Conservation (phyloP, 2,888 invertebrate genomes). For the Endotricha flammealis region DNA sequence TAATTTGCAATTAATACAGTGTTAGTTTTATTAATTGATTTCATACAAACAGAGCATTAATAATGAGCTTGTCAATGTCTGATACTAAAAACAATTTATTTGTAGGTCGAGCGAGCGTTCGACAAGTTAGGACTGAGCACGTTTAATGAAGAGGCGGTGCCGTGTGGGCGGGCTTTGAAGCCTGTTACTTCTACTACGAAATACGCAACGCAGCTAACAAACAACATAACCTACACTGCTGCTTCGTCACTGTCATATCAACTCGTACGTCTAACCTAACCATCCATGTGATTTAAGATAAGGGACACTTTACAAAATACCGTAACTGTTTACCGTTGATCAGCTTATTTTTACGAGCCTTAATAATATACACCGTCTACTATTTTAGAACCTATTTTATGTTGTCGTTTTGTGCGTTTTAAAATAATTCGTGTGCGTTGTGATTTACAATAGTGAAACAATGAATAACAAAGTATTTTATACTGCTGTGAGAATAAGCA, state of each 20-base stretch:
- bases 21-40: no score
- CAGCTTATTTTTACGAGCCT: constrained; percentile 41
- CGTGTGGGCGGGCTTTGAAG: constrained; percentile 61
- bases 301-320: constrained; percentile 23
- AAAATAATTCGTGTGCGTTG: constrained; percentile 1
- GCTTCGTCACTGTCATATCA: constrained; percentile 27
- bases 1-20: no score
- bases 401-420: constrained; percentile 21
- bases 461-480: no score
- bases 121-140: constrained; percentile 45
- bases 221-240: constrained; percentile 47
- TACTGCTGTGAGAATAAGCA: no score
- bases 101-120: constrained; percentile 43
- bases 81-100: constrained; percentile 42
- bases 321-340: constrained; percentile 39
- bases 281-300: constrained; percentile 39
- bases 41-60: constrained; percentile 24
- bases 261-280: constrained; percentile 27
- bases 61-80: constrained; percentile 24
- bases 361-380: constrained; percentile 37
- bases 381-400: constrained; percentile 32
- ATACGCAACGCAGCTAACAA: constrained; percentile 60
- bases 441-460: not conserved
- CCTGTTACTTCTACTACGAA: constrained; percentile 63
- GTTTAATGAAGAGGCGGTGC: constrained; percentile 59